Evolutionary conservation across 64 coral and sea anemone genomes (phyloP).

Genomic region (Stichodactyla helianthus): DNA sequence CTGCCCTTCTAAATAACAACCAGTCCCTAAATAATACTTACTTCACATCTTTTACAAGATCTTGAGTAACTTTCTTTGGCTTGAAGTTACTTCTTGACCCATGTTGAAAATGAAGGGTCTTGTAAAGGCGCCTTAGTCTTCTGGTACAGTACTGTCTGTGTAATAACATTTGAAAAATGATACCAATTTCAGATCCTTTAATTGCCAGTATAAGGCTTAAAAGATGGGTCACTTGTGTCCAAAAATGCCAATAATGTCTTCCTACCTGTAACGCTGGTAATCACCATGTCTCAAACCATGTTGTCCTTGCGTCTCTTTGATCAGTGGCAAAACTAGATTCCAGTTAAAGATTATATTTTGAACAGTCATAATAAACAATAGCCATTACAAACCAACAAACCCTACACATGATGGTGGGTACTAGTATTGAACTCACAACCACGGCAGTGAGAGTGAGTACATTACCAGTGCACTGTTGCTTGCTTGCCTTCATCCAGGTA

Average conservation of each 20-base stretch:
- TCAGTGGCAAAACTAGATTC: conserved; percentile 67
- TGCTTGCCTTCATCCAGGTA: no score
- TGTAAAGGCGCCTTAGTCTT: conserved; percentile 85
- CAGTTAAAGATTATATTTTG: background rate
- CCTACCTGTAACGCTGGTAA: conserved; percentile 96
- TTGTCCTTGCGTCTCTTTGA: conserved; percentile 82
- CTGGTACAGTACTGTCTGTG: conserved; percentile 90
- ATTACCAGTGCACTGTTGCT: no score
- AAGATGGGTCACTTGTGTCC: no score
- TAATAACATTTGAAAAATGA: background rate
- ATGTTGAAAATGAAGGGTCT: conserved; percentile 92
- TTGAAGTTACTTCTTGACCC: conserved; percentile 78
- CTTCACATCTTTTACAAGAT: conserved; percentile 89
- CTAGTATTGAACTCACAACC: no score
- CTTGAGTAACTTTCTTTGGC: conserved; percentile 86
- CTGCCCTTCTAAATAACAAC: background rate
- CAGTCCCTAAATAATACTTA: conserved; percentile 30
- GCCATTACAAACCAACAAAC: no score
- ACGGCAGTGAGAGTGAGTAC: no score
- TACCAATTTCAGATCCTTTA: no score
- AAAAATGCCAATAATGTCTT: background rate
- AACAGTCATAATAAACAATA: no score
- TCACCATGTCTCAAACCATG: conserved; percentile 97
- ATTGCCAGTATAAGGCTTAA: no score
- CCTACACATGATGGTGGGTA: no score